These are phyloP conservation scores for Reticulitermes speratus DNA, from an alignment of 1,140 invertebrate genomes.

Conservation along the genomic window DNA sequence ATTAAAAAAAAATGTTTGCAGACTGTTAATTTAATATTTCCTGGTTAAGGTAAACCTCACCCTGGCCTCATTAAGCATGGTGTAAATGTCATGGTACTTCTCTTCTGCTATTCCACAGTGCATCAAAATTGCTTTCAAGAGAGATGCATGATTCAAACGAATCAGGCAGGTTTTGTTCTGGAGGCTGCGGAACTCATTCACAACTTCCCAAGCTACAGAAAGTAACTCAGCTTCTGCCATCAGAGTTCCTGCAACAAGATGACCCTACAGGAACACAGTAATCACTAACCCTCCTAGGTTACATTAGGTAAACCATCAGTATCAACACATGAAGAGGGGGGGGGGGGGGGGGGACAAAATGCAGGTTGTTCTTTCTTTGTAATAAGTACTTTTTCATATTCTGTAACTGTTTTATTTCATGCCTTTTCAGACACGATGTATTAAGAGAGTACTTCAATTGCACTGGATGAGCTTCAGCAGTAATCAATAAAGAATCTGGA, in stretches of 20 bases:
- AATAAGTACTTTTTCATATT: too few relatives aligned
- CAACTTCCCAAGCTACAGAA: conserved; percentile 73
- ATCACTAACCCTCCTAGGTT: not conserved
- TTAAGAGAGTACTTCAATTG: too few relatives aligned
- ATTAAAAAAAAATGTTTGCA: too few relatives aligned
- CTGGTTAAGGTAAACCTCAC: conserved; percentile 43
- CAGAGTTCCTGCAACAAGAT: conserved; percentile 55
- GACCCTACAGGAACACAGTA: conserved; percentile 9
- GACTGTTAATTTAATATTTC: too few relatives aligned
- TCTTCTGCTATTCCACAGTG: conserved; percentile 77
- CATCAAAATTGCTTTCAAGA: conserved; percentile 75
- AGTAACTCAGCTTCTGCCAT: conserved; percentile 85
- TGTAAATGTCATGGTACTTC: conserved; percentile 65
- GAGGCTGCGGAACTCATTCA: conserved; percentile 66
- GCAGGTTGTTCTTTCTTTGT: too few relatives aligned
- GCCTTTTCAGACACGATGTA: too few relatives aligned
- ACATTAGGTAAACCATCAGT: too few relatives aligned
- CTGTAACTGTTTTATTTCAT: too few relatives aligned
- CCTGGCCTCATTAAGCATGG: conserved; percentile 60
- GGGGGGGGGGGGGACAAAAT: too few relatives aligned
- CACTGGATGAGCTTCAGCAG: too few relatives aligned
- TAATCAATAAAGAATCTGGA: too few relatives aligned
- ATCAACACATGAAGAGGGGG: too few relatives aligned
- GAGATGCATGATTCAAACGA: conserved; percentile 77
- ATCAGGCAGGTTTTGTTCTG: conserved; percentile 69